Conservation (phyloP, 2,797 vertebrate genomes). For the Craterocephalus amniculus region DNA sequence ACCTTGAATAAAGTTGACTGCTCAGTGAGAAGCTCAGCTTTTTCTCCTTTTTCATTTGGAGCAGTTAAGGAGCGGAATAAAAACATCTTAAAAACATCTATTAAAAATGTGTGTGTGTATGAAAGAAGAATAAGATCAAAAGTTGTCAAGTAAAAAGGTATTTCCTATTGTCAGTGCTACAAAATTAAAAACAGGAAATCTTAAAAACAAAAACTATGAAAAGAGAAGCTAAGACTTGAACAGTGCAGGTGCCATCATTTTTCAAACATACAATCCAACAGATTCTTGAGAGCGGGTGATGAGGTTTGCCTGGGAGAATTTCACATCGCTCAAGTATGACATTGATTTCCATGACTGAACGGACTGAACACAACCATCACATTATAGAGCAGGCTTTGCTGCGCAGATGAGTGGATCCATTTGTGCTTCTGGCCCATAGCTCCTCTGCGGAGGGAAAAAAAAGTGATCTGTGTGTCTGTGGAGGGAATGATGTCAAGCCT, state of each 20-base stretch:
- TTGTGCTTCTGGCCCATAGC: conserved; percentile 44
- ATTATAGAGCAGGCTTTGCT: conserved; percentile 27
- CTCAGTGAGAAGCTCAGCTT: too few species aligned
- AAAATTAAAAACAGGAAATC: not conserved
- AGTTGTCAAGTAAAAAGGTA: too few species aligned
- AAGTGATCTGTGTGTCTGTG: conserved; percentile 45
- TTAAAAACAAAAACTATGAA: not conserved
- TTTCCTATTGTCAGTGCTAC: too few species aligned
- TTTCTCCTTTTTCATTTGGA: too few species aligned
- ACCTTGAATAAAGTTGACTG: too few species aligned
- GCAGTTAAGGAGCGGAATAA: too few species aligned
- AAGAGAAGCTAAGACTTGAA: not conserved
- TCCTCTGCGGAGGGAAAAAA: conserved; percentile 33
- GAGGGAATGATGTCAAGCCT: conserved; percentile 67
- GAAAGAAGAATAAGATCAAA: too few species aligned
- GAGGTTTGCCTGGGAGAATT: conserved; percentile 17
- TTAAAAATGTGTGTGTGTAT: too few species aligned
- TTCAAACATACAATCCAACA: conserved; percentile 8
- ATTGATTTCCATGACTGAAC: conserved; percentile 26
- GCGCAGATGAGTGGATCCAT: conserved; percentile 15
- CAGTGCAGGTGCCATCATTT: not conserved
- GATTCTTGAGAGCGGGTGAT: conserved; percentile 12
- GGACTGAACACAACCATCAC: conserved; percentile 36
- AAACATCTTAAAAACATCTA: too few species aligned
- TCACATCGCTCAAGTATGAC: conserved; percentile 32